These are phyloP conservation scores for Dendrocopos noguchii DNA, from an alignment of 2,113 vertebrate species.

Conservation along the genomic window DNA sequence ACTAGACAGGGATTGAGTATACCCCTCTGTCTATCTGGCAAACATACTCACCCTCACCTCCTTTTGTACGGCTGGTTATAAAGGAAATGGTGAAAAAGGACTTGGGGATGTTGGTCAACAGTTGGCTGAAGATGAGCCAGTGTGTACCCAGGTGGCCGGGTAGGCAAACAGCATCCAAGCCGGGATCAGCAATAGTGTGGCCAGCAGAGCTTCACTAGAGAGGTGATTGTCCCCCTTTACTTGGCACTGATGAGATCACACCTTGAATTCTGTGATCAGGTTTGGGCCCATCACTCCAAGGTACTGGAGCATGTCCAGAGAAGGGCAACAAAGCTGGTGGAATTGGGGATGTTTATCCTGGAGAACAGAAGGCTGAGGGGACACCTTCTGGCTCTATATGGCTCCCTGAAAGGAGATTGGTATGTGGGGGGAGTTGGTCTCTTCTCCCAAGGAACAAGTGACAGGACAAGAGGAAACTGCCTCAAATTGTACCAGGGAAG, in stretches of 20 bases:
- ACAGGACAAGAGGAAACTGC: neutral
- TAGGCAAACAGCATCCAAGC: neutral
- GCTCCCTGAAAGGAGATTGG: neutral
- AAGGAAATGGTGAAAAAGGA: too few species aligned
- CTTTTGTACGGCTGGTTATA: neutral
- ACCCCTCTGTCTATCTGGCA: neutral
- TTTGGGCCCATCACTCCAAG: neutral
- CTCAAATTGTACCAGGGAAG: neutral
- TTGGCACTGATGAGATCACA: neutral
- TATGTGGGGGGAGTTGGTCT: neutral
- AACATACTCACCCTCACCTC: neutral
- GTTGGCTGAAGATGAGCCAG: too few species aligned
- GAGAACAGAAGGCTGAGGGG: too few species aligned
- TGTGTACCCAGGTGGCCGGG: neutral
- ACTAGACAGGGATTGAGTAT: fast-evolving
- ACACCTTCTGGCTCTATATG: too few species aligned
- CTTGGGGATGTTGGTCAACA: too few species aligned
- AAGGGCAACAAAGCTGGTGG: neutral
- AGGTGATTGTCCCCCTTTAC: neutral
- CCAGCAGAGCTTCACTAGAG: neutral
- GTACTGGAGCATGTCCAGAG: neutral
- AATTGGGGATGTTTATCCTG: neutral
- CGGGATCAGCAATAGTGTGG: neutral
- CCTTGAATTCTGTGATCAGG: neutral
- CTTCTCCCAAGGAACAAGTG: neutral